Evolutionary conservation across 2,113 vertebrate species (phyloP), one percentile per base, ranked within the genome.

Genomic region (Chloropsis cyanopogon): DNA sequence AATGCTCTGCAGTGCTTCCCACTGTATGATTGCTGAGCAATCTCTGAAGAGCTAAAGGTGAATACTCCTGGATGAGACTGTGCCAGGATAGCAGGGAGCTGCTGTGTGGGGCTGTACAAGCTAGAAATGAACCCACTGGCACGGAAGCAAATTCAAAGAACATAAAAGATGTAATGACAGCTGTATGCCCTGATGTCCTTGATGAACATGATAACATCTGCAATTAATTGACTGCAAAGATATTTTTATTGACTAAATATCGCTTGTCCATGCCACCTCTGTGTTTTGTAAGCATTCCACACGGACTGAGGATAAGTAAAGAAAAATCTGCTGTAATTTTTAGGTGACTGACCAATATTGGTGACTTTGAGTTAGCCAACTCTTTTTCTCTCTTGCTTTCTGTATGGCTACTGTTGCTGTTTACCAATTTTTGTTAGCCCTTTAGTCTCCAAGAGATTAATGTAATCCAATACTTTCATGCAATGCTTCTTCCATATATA

Each of bases 181-280:
- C 7, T 56, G 6, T 52, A 56, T 18, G 14, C 21, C 24, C 79
- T 6, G 2, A 47, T 0, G 4, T 49, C 8, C 52, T 79, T 0
- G 0, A 4, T 65, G n/a, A 52, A 65, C 2, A 1, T 28, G 15
- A 4, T 26, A 53, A 23, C 24, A 9, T 37, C 56, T 69, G 50
- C 33, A 85, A 50, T 68, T 78, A 42, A 72, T 54, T 53, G n/a
- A 39, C 5, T 47, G 37, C 33, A 88, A 64, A 85, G 9, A 2
- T 42, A 26, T 44, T 60, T 21, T 61, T 65, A 25, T 61, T 61
- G 35, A 63, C 25, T 66, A 52, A 76, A n/a, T 41, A 11, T 19
- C 12, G 14, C 66, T 79, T 46, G 1, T 54, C 63, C 31, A 41
- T 26, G 10, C 14, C 2, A 54, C 9, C 31, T 71, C 28, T 57